These are phyloP conservation scores for Cotesia glomerata DNA, from an alignment of 1,140 invertebrate genomes.

Conservation along the genomic window DNA sequence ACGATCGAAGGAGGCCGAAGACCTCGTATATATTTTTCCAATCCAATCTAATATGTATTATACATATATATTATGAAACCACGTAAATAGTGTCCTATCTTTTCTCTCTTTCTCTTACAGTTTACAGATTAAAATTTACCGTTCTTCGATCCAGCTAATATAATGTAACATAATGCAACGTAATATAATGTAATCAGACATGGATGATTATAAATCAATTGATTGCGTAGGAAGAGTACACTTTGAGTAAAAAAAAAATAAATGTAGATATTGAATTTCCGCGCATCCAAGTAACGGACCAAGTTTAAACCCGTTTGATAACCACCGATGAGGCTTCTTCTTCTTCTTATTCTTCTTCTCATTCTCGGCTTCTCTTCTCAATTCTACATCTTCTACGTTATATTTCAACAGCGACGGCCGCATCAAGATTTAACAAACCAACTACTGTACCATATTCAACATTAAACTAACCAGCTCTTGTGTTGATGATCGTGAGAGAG, in stretches of 20 bases:
- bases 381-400: no score
- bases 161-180: background rate
- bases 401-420: no score
- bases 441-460: no score
- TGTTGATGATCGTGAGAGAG: no score
- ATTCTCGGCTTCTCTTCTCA: no score
- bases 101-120: background rate
- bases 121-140: slow-evolving; percentile 4
- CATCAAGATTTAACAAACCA: no score
- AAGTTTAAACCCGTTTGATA: slow-evolving; percentile 30
- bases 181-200: no score
- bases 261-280: slow-evolving; percentile 33
- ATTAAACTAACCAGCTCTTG: no score
- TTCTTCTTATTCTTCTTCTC: no score
- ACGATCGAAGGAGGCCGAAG: background rate
- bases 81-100: background rate
- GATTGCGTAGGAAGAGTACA: slow-evolving; percentile 20
- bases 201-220: slow-evolving; percentile 23
- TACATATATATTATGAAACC: no score
- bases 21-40: no score
- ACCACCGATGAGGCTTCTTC: background rate
- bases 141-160: background rate
- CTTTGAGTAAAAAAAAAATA: background rate
- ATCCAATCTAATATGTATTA: no score
- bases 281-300: slow-evolving; percentile 35